Evolutionary conservation across 2,113 vertebrate genomes (phyloP).

Genomic region (Cinclus mexicanus): DNA sequence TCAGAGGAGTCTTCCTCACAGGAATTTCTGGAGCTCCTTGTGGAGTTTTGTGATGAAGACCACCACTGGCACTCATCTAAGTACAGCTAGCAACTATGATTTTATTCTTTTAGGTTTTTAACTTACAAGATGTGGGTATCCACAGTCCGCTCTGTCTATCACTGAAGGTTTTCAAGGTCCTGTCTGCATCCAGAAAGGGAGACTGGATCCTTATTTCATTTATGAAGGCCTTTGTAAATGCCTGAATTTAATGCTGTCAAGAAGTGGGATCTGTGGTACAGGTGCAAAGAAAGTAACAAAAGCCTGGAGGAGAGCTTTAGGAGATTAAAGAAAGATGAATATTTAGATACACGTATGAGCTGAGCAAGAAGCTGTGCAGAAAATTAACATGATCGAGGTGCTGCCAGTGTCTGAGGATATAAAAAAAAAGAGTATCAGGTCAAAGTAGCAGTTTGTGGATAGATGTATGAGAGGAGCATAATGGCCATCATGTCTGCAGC

Average conservation of each 20-base stretch:
- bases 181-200: neutral
- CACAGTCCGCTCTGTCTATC: neutral
- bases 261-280: neutral
- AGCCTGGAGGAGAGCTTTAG: neutral
- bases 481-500: neutral
- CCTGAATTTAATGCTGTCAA: neutral
- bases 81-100: neutral
- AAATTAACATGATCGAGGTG: neutral
- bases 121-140: neutral
- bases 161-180: neutral
- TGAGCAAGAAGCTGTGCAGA: neutral
- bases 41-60: neutral
- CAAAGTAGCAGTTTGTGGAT: neutral
- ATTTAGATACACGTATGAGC: neutral
- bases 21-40: neutral
- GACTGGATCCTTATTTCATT: neutral
- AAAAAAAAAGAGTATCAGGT: neutral
- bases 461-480: neutral
- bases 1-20: neutral
- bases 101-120: neutral
- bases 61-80: neutral
- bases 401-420: neutral
- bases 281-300: neutral
- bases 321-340: neutral
- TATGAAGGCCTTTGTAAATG: neutral